Evolutionary conservation across 2,113 vertebrate genomes (phyloP), one percentile per base, ranked within the genome.

Genomic region (Gopherus flavomarginatus): DNA sequence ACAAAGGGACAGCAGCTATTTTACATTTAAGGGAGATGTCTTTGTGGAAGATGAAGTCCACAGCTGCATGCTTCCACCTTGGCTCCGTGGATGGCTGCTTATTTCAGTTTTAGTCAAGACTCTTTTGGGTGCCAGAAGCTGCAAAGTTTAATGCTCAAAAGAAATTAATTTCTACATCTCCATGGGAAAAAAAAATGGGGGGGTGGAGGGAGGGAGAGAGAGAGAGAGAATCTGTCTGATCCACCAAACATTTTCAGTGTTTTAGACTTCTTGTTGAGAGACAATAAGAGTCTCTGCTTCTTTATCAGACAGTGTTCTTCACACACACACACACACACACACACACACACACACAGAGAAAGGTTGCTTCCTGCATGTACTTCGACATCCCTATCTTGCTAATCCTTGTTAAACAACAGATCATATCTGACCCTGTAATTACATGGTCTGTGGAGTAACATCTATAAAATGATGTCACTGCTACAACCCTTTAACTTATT

Each of bases 1-100:
- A 97, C 83, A 89, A 57, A 85, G 92, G 56, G 97, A 97, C 97
- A 97, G 97, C 96, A 96, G 95, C 95, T 97, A 94, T 96, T 97
- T 83, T 96, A 96, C 96, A 96, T 97, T 96, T 96, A 97, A 98
- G 94, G 92, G 92, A 96, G 86, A 87, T 85, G 90, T 93, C 95
- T 97, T 96, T 95, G 90, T 95, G 92, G 84, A 90, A 95, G 88
- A 97, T 97, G 92, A 78, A 92, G 89, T 92, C 92, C 92, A 92
- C 1, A 1, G 75, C 94, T 95, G 81, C 95, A 72, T 50, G 80
- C 49, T 86, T 96, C 95, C 97, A 93, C 94, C 94, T 96, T 94
- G 88, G 93, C 96, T 88, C 95, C 96, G 83, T 96, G 94, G 93
- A 82, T 91, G 87, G 91, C 50, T 86, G 77, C 59, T 97, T 57